phyloP scores from a whole-genome alignment of 2,797 vertebrate genomes.

The Enteromius anoplus region DNA sequence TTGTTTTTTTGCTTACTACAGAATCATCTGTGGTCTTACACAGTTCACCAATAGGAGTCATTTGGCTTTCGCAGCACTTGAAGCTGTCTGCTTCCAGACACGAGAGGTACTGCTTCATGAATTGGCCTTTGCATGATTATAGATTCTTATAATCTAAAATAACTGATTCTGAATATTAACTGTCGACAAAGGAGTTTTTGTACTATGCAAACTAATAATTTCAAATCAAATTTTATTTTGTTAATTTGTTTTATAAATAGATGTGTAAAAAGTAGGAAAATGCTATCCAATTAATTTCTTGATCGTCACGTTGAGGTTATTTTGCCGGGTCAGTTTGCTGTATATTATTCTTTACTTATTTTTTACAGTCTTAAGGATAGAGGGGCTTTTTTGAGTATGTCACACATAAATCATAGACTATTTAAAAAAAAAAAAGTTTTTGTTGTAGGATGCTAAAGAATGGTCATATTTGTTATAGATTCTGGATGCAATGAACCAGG shows the following conservation, averaged over 20 bases:
- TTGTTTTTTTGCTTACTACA: conserved; percentile 62
- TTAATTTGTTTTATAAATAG: neutral
- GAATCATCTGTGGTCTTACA: conserved; percentile 96
- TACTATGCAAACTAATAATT: neutral
- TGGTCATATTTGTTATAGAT: conserved; percentile 75
- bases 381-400: neutral
- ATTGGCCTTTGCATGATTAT: neutral
- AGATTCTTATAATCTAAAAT: neutral
- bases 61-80: conserved; percentile 92
- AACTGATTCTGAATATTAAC: neutral
- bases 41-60: conserved; percentile 98
- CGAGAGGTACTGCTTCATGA: conserved; percentile 82
- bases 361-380: neutral
- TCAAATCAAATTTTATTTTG: neutral
- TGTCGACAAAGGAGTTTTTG: neutral
- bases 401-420: neutral
- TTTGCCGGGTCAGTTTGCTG: neutral
- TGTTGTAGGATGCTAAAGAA: neutral
- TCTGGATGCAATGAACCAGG: conserved; percentile 95
- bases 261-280: neutral
- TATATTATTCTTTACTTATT: neutral
- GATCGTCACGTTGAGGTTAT: neutral
- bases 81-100: conserved; percentile 97
- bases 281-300: neutral
- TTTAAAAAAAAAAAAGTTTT: neutral